Conservation (phyloP, 2,797 vertebrate species). For the Centropyge bicolor region DNA sequence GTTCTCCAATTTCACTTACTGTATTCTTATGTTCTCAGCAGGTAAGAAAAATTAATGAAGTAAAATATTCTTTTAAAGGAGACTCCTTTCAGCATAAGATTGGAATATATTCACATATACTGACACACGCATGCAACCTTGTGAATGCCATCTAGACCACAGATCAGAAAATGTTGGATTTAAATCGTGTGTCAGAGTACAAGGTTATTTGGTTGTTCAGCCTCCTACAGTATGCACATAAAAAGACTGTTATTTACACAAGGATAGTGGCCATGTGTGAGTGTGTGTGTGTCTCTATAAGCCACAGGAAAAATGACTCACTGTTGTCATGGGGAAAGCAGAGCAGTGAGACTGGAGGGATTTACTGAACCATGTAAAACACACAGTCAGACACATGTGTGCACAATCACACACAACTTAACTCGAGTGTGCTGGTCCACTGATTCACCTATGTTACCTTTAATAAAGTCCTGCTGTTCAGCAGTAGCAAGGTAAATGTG, state of each 20-base stretch:
- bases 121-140: conserved; percentile 2
- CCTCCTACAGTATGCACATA: conserved; percentile 23
- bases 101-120: conserved; percentile 4
- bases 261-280: conserved; percentile 1
- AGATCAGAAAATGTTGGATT: conserved; percentile 30
- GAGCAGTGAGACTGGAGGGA: conserved; percentile 50
- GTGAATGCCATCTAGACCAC: conserved; percentile 3
- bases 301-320: conserved; percentile 66
- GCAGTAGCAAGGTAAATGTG: conserved; percentile 11
- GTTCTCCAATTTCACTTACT: background rate
- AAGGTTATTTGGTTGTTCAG: conserved; percentile 52
- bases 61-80: background rate
- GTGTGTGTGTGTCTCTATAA: conserved; percentile 20
- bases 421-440: background rate
- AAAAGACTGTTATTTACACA: conserved; percentile 54
- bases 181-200: conserved; percentile 21
- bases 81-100: background rate
- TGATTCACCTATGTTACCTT: conserved; percentile 5
- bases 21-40: background rate
- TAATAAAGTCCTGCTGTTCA: background rate
- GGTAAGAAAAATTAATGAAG: background rate
- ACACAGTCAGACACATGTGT: conserved; percentile 42
- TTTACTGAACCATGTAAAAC: conserved; percentile 66
- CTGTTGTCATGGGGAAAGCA: conserved; percentile 72
- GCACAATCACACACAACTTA: conserved; percentile 31